phyloP scores from a whole-genome alignment of 2,797 vertebrate species.

The Smutsia gigantea region DNA sequence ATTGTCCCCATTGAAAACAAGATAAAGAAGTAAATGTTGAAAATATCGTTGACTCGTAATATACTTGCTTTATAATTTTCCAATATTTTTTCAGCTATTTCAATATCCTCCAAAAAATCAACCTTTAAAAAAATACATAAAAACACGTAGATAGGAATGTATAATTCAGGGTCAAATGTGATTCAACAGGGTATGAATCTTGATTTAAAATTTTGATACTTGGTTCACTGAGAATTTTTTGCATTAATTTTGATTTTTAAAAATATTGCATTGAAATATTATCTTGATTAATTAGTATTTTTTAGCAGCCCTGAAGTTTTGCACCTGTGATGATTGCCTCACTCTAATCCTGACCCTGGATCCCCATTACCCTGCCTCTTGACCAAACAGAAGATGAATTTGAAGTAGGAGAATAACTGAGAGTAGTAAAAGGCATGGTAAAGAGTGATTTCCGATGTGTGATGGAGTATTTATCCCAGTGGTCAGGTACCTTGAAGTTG shows the following conservation, averaged over 20 bases:
- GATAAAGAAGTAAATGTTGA: neutral
- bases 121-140: neutral
- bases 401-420: neutral
- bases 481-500: neutral
- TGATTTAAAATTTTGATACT: conserved; percentile 1
- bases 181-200: neutral
- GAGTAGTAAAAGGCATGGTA: neutral
- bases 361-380: neutral
- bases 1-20: conserved; percentile 18
- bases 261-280: neutral
- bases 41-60: conserved; percentile 13
- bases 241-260: neutral
- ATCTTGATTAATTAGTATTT: neutral
- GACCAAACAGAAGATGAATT: neutral
- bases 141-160: neutral
- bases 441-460: neutral
- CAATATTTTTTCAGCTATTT: neutral
- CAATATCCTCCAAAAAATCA: neutral
- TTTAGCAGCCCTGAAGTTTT: neutral
- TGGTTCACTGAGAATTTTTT: neutral
- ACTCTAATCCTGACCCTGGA: neutral
- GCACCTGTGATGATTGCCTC: neutral
- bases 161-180: neutral
- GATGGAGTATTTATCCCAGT: neutral
- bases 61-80: neutral